A percentile compares a stretch with the other conserved stretches of the same genome.
Evolutionary conservation across 2,888 invertebrate genomes (phyloP).

Genomic region (Phaonia tiefii): DNA sequence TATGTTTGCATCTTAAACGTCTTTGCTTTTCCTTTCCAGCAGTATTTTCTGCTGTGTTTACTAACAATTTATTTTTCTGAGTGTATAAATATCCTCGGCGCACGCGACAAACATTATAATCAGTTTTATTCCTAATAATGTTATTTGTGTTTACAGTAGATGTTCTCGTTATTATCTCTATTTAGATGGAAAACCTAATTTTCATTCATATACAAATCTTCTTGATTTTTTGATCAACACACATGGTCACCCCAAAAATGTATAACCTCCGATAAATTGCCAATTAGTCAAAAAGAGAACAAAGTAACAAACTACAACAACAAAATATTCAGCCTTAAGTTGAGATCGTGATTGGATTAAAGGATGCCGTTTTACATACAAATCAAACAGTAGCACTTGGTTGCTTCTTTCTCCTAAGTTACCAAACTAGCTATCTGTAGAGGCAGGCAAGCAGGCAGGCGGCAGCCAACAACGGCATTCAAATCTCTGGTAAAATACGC

Average conservation of each 20-base stretch:
- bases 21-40: too few species aligned
- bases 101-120: too few species aligned
- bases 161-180: too few species aligned
- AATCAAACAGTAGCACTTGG: constrained; percentile 61
- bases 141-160: too few species aligned
- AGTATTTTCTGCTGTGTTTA: too few species aligned
- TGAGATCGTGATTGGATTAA: constrained; percentile 66
- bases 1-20: too few species aligned
- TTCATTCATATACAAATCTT: too few species aligned
- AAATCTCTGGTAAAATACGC: constrained; percentile 70
- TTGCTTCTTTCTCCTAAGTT: constrained; percentile 7
- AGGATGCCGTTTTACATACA: constrained; percentile 54
- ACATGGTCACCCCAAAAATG: constrained; percentile 49
- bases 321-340: constrained; percentile 49
- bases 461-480: constrained; percentile 43
- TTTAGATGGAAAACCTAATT: too few species aligned
- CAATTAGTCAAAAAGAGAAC: constrained; percentile 72
- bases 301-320: constrained; percentile 41
- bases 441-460: constrained; percentile 17
- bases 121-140: too few species aligned
- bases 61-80: too few species aligned
- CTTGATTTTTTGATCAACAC: too few species aligned
- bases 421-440: constrained; percentile 20
- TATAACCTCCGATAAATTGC: constrained; percentile 68
- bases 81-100: too few species aligned